These are phyloP conservation scores for Caradrina kadenii DNA, from an alignment of 2,888 invertebrate genomes.

Conservation along the genomic window DNA sequence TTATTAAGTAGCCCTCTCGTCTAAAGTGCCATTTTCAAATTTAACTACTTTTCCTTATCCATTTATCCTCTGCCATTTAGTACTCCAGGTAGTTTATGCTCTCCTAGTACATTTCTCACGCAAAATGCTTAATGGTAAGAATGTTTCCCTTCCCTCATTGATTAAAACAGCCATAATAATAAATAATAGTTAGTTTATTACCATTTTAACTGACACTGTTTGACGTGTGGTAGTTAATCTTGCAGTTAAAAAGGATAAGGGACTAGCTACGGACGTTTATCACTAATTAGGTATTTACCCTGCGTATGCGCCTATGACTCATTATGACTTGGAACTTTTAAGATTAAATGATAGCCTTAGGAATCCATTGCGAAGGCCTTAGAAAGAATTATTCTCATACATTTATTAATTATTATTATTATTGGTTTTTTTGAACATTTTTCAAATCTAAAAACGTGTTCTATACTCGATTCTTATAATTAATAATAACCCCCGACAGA, in stretches of 20 bases:
- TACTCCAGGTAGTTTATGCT: not conserved
- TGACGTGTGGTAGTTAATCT: slow-evolving; percentile 40
- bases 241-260: slow-evolving; percentile 35
- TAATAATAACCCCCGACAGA: too few species aligned
- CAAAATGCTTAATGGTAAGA: not conserved
- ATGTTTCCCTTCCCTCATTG: slow-evolving; percentile 15
- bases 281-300: slow-evolving; percentile 32
- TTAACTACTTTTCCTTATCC: not conserved
- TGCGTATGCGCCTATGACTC: slow-evolving; percentile 16
- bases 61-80: not conserved
- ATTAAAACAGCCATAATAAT: slow-evolving; percentile 32
- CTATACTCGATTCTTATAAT: too few species aligned
- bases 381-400: not conserved
- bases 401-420: not conserved
- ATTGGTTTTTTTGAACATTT: not conserved
- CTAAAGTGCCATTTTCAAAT: not conserved
- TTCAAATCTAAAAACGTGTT: not conserved
- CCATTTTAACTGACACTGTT: slow-evolving; percentile 18
- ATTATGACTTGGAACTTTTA: not conserved
- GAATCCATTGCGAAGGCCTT: not conserved
- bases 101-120: slow-evolving; percentile 20
- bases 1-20: too few species aligned
- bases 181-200: slow-evolving; percentile 34
- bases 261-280: slow-evolving; percentile 34
- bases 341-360: not conserved